These are phyloP conservation scores for Stictonetta naevosa DNA, from an alignment of 2,113 vertebrate species.

Conservation along the genomic window DNA sequence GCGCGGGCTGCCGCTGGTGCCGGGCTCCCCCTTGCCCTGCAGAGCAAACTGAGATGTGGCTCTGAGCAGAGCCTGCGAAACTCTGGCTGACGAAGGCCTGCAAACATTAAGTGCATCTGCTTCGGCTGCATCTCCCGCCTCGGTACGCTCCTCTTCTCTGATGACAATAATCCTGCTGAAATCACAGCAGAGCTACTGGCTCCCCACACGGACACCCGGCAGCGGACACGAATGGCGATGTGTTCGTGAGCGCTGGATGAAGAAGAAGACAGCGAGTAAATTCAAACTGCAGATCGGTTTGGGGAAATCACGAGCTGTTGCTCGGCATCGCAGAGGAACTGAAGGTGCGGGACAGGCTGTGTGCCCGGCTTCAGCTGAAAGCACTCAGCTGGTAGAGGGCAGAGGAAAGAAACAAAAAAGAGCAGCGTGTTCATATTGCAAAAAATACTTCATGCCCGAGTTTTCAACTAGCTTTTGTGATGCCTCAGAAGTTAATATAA, in stretches of 20 bases:
- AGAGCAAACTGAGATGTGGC: neutral
- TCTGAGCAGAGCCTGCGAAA: neutral
- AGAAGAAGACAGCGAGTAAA: neutral
- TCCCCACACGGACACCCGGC: neutral
- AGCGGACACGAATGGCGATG: fast-evolving
- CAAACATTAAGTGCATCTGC: neutral
- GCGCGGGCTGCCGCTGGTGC: fast-evolving
- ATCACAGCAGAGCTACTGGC: neutral
- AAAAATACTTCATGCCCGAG: neutral
- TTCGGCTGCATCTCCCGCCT: neutral
- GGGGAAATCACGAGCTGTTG: neutral
- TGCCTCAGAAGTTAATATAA: neutral
- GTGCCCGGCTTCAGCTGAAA: neutral
- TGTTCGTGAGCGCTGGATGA: neutral
- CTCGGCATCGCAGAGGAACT: neutral
- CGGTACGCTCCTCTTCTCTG: no score
- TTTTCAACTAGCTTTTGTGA: neutral
- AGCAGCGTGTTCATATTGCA: neutral
- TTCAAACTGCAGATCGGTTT: neutral
- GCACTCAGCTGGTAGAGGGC: neutral
- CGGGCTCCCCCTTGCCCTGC: fast-evolving
- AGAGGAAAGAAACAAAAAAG: neutral
- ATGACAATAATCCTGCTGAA: neutral
- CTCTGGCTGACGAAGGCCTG: neutral
- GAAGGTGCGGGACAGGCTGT: neutral